These are phyloP conservation scores for Hyaena hyaena DNA, from an alignment of 2,113 vertebrate genomes.

Conservation along the genomic window DNA sequence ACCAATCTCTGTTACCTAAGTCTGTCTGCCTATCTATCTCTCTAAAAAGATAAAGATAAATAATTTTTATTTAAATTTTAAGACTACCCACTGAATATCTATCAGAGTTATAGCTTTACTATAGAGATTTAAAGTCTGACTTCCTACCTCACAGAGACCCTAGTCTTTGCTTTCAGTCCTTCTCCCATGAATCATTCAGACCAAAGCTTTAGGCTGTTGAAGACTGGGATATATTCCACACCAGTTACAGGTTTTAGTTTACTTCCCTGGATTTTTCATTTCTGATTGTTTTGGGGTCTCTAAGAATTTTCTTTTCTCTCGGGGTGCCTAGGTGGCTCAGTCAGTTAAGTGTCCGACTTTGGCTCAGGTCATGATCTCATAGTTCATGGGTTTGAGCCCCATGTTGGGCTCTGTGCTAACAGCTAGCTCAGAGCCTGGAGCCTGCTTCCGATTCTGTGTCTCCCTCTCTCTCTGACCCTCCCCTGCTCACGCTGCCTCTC, in stretches of 20 bases:
- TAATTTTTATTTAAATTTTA: neutral
- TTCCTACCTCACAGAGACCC: neutral
- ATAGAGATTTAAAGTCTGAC: neutral
- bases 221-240: neutral
- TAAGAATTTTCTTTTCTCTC: conserved; percentile 3
- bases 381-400: too few species aligned
- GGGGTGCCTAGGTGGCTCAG: too few species aligned
- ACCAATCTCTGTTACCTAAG: neutral
- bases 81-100: neutral
- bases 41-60: neutral
- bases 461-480: too few species aligned
- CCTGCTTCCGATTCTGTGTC: too few species aligned
- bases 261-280: neutral
- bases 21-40: neutral
- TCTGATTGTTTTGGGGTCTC: neutral
- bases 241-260: neutral
- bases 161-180: neutral
- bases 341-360: too few species aligned
- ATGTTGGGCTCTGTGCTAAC: too few species aligned
- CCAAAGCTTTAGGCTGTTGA: neutral
- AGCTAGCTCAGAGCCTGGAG: too few species aligned
- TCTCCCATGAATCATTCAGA: neutral
- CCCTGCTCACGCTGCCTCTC: too few species aligned
- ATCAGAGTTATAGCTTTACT: neutral
- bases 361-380: too few species aligned